phyloP scores from a whole-genome alignment of 2,797 vertebrate species.

The Mus minutoides region DNA sequence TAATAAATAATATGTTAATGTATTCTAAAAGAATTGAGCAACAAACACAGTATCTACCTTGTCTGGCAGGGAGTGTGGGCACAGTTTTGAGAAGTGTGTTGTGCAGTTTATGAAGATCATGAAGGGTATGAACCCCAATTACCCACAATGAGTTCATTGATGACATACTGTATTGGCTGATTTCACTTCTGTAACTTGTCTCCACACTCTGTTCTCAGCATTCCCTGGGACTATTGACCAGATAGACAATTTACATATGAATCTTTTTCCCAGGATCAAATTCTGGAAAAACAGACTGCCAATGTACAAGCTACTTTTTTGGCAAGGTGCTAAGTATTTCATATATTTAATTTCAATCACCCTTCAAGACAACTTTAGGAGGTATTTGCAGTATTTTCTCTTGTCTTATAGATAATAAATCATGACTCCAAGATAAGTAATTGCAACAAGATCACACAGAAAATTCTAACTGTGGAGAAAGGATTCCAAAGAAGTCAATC shows the following conservation, averaged over 20 bases:
- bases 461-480: conserved; percentile 31
- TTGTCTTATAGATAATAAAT: conserved; percentile 45
- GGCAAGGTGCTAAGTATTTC: conserved; percentile 26
- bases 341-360: conserved; percentile 11
- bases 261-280: conserved; percentile 12
- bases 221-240: conserved; percentile 11
- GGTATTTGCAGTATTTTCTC: conserved; percentile 11
- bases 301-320: background rate
- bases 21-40: background rate
- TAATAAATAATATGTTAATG: background rate
- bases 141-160: background rate
- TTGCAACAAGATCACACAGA: background rate
- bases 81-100: background rate
- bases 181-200: conserved; percentile 19
- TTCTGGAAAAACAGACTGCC: conserved; percentile 52
- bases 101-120: background rate
- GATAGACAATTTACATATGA: conserved; percentile 4
- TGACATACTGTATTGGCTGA: background rate
- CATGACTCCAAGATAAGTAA: background rate
- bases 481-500: conserved; percentile 3
- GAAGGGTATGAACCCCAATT: background rate
- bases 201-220: conserved; percentile 36
- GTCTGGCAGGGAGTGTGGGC: background rate
- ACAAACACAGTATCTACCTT: background rate
- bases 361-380: conserved; percentile 35